Percentiles rank a stretch among this genome's conserved stretches.
phyloP scores from a whole-genome alignment of 2,888 invertebrate genomes.

The Amaurobius ferox region DNA sequence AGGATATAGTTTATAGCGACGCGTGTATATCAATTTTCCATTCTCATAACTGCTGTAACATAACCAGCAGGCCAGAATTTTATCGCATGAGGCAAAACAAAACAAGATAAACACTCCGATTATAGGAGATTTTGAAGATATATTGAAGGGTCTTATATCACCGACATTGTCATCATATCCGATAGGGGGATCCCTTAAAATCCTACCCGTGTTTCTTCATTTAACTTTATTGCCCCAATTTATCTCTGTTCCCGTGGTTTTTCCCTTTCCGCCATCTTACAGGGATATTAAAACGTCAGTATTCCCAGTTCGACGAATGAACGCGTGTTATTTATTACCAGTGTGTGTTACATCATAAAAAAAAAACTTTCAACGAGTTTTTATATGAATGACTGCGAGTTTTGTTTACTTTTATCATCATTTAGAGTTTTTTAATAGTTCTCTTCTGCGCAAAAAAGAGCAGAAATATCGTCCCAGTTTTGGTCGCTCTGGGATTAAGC shows the following conservation, averaged over 20 bases:
- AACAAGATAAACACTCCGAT: conserved; percentile 67
- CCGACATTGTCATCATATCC: conserved; percentile 70
- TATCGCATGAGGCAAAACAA: conserved; percentile 17
- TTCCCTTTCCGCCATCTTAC: conserved; percentile 39
- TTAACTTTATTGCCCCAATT: conserved; percentile 70
- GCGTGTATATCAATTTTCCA: conserved; percentile 4
- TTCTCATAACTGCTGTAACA: conserved; percentile 15
- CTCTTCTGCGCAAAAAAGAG: conserved; percentile 31
- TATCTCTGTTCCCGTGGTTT: conserved; percentile 39
- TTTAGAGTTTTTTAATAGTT: conserved; percentile 66
- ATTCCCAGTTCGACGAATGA: conserved; percentile 35
- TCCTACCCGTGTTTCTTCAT: conserved; percentile 71
- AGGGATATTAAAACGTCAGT: conserved; percentile 65
- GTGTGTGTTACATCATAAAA: conserved; percentile 49
- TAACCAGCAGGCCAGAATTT: conserved; percentile 2
- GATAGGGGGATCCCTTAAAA: conserved; percentile 54
- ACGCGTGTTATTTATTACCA: conserved; percentile 60
- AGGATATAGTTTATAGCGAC: not conserved
- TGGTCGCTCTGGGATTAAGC: conserved; percentile 38
- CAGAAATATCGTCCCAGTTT: conserved; percentile 26
- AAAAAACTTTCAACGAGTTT: conserved; percentile 60
- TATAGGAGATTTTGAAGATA: conserved; percentile 64
- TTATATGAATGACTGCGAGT: conserved; percentile 65
- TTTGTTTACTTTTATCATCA: conserved; percentile 71
- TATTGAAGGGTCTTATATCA: conserved; percentile 61